phyloP scores from a whole-genome alignment of 2,113 vertebrate species.

The Siniperca chuatsi region DNA sequence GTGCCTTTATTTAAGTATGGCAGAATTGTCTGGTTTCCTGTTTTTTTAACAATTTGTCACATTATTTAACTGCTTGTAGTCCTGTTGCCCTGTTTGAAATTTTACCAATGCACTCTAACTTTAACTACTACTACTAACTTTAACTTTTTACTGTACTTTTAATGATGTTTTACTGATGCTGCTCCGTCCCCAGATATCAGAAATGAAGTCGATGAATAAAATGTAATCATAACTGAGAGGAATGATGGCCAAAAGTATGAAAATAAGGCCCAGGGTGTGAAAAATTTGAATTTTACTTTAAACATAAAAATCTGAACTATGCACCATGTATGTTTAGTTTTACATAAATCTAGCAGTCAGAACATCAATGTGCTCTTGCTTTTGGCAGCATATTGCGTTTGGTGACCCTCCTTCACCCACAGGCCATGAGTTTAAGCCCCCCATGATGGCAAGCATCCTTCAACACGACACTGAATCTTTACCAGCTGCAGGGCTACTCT shows the following conservation, averaged over 20 bases:
- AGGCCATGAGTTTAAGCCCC: conserved; percentile 6
- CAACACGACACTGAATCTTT: conserved; percentile 53
- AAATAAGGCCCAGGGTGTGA: too few species aligned
- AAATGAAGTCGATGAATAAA: neutral
- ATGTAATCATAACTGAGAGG: neutral
- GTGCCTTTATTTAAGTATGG: neutral
- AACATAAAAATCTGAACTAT: neutral
- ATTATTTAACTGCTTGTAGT: too few species aligned
- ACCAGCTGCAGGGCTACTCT: conserved; percentile 42
- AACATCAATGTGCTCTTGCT: neutral
- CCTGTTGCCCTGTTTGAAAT: too few species aligned
- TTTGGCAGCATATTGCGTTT: conserved; percentile 17
- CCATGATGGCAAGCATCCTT: conserved; percentile 52
- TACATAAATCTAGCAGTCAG: neutral
- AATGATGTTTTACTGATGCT: neutral
- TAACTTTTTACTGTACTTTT: neutral
- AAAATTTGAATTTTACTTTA: too few species aligned
- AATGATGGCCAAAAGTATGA: too few species aligned
- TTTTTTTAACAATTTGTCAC: too few species aligned
- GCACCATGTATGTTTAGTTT: neutral
- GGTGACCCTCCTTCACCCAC: conserved; percentile 47
- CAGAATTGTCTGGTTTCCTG: too few species aligned
- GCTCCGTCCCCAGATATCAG: neutral
- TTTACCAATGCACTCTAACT: neutral
- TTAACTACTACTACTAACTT: neutral